Base-by-base conservation (phyloP, 2,888 invertebrate species). In the Priocnemis perturbator region DNA sequence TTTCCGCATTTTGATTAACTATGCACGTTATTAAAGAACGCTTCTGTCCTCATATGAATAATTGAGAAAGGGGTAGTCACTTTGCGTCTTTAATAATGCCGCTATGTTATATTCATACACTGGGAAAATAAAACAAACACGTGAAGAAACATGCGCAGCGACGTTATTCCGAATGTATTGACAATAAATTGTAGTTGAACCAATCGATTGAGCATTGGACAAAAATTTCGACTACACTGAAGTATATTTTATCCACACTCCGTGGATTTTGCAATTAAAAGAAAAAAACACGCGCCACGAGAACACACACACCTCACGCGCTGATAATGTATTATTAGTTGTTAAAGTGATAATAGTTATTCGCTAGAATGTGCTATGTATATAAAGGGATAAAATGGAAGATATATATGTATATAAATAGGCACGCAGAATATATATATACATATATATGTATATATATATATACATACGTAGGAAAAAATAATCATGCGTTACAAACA, bases 141-240 rank as follows among this genome's bases (percentile, higher is more conserved):
- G 55, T 52, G 50, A 50, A 64, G 67, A 66, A 55, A 55, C 55
- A n/a, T 55, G 45, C 60, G 65, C 74, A 72, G 74, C 52, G 78
- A 76, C 74, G 73, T 63, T 81, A 81, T 78, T 87, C 87, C 87
- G 87, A 88, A 87, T 87, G 87, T 81, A 87, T 87, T 88, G 87
- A 87, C 87, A 87, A 87, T 87, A 87, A 73, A 63, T 71, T 37
- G 59, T 75, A 79, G 76, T 67, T 76, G 70, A 78, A 37, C 75
- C 73, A 75, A 71, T 70, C 53, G 70, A 67, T 26, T 67, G 67
- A 57, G 55, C 61, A 71, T 66, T 69, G 71, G 67, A 69, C 64
- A 74, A 73, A 65, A 73, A 62, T 72, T 78, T 73, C 37, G 71
- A 69, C 65, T 57, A 69, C 71, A 67, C 65, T 77, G 67, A 74